phyloP scores from a whole-genome alignment of 2,113 vertebrate genomes.

The Acrocephalus kingi region DNA sequence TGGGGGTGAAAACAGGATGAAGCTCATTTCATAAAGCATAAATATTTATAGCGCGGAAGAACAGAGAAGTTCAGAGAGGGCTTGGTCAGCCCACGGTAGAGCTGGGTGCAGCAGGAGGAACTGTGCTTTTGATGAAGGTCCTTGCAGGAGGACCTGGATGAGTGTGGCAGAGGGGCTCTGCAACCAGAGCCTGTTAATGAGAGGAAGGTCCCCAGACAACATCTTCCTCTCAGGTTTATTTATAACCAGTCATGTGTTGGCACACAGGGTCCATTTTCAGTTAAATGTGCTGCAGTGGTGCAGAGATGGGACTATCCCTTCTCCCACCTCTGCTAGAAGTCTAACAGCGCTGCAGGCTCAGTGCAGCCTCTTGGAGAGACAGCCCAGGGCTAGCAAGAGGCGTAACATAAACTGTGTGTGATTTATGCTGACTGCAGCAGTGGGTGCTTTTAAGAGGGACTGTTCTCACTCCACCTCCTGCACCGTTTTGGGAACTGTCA shows the following conservation, averaged over 20 bases:
- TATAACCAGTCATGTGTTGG: neutral
- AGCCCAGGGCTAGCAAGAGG: neutral
- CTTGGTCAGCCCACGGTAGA: neutral
- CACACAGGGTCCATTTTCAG: neutral
- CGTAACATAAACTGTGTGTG: neutral
- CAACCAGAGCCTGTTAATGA: neutral
- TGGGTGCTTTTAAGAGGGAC: neutral
- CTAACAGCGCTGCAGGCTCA: neutral
- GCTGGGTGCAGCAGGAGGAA: neutral
- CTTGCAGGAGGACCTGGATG: neutral
- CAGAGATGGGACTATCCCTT: neutral
- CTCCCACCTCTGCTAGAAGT: neutral
- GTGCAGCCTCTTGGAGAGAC: neutral
- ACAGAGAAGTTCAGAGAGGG: constrained; percentile 20
- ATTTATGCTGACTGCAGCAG: constrained; percentile 18
- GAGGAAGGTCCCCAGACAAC: neutral
- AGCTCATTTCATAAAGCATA: constrained; percentile 19
- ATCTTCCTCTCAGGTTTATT: neutral
- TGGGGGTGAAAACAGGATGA: neutral
- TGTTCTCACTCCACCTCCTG: neutral
- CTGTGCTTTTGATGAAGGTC: neutral
- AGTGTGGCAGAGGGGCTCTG: neutral
- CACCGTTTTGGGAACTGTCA: neutral
- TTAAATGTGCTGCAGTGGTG: neutral
- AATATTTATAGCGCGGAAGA: constrained; percentile 33